Conservation (phyloP, 1,140 invertebrate genomes). For the Gryon sp. region DNA sequence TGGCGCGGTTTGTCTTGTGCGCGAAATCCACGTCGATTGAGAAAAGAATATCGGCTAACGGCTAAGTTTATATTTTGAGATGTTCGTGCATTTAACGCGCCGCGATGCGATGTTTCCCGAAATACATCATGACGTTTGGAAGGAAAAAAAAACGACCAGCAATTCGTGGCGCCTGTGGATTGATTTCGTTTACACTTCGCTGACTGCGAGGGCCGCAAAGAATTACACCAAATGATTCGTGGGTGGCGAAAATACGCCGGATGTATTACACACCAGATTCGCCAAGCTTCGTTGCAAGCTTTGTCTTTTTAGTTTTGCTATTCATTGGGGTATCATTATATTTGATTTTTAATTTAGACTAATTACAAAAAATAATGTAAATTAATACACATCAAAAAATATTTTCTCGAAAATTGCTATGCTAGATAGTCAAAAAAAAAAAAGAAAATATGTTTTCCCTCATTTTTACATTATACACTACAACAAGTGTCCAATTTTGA, state of each 20-base stretch:
- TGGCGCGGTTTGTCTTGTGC: conserved; percentile 5
- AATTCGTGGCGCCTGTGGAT: conserved; percentile 59
- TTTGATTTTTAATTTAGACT: too few species aligned
- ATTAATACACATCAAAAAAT: too few species aligned
- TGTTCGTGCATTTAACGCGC: conserved; percentile 52
- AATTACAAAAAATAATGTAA: too few species aligned
- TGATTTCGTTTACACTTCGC: conserved; percentile 66
- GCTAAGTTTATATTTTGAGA: conserved; percentile 51
- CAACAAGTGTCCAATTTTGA: too few species aligned
- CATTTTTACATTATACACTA: too few species aligned
- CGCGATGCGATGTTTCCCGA: conserved; percentile 59
- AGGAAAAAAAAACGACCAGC: conserved; percentile 57
- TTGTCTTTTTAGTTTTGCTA: too few species aligned
- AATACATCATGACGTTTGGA: conserved; percentile 60
- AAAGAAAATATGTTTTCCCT: too few species aligned
- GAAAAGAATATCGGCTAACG: conserved; percentile 46
- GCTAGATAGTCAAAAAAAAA: too few species aligned
- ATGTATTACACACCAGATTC: conserved; percentile 38
- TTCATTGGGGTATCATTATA: too few species aligned
- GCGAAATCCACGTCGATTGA: conserved; percentile 24
- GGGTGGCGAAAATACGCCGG: conserved; percentile 46
- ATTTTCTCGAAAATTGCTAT: too few species aligned
- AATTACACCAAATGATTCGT: conserved; percentile 48
- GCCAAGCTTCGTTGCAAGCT: too few species aligned
- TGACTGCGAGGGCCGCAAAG: conserved; percentile 54